These are phyloP conservation scores for Nibea coibor DNA, from an alignment of 2,113 vertebrate genomes.

Conservation along the genomic window DNA sequence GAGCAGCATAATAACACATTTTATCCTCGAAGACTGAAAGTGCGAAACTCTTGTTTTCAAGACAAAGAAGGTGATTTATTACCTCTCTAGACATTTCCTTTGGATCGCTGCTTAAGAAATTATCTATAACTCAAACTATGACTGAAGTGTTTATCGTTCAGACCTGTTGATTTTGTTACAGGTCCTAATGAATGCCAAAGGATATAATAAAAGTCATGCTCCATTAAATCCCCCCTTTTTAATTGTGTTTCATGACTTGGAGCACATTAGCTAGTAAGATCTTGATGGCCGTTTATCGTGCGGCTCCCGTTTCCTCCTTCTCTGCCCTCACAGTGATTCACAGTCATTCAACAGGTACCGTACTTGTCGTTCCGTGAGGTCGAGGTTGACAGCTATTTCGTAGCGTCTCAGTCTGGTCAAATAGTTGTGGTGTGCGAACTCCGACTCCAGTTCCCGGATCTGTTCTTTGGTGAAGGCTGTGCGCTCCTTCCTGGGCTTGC, in stretches of 20 bases:
- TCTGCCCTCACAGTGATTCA: not conserved
- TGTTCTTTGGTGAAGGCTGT: slow-evolving; percentile 97
- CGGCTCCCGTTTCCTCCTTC: slow-evolving; percentile 3
- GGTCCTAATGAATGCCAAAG: not conserved
- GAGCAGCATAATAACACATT: not conserved
- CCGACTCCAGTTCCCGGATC: slow-evolving; percentile 94
- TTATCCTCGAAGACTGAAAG: not conserved
- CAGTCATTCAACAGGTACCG: slow-evolving; percentile 23
- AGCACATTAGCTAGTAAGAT: not conserved
- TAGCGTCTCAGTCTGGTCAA: slow-evolving; percentile 94
- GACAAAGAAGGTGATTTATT: slow-evolving; percentile 6
- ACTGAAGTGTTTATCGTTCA: slow-evolving; percentile 1
- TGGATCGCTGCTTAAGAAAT: not conserved
- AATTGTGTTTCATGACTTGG: slow-evolving; percentile 3
- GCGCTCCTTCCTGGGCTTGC: slow-evolving; percentile 94
- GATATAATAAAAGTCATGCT: slow-evolving; percentile 10
- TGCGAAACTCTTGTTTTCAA: not conserved
- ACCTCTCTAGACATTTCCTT: not conserved
- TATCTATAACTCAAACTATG: not conserved
- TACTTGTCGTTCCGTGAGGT: slow-evolving; percentile 98
- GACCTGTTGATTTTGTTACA: not conserved
- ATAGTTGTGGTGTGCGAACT: slow-evolving; percentile 97
- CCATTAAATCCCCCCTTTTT: not conserved
- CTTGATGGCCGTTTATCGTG: not conserved
- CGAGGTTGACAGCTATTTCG: slow-evolving; percentile 95